phyloP scores from a whole-genome alignment of 2,797 vertebrate species.

The Capromys pilorides region DNA sequence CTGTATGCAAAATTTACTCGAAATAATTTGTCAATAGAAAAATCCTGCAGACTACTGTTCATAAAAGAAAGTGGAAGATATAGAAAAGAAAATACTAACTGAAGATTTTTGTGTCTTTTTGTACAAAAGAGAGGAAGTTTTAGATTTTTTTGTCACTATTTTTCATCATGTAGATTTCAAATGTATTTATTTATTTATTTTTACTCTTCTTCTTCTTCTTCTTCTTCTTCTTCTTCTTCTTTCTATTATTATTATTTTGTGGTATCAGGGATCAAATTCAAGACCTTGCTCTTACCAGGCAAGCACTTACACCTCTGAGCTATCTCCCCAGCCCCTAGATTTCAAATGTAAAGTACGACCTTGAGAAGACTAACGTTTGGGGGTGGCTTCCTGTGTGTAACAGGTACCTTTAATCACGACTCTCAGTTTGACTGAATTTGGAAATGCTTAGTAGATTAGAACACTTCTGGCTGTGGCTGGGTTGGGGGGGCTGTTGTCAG shows the following conservation, averaged over 20 bases:
- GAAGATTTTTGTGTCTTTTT: not conserved
- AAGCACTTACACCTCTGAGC: too few species aligned
- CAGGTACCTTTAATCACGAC: not conserved
- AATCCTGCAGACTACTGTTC: not conserved
- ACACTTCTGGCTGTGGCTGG: not conserved
- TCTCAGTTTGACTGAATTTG: not conserved
- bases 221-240: too few species aligned
- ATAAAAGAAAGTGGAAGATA: not conserved
- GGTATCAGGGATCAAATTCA: too few species aligned
- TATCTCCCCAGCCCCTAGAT: not conserved
- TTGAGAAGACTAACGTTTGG: not conserved
- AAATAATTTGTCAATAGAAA: conserved; percentile 5
- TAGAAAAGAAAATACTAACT: conserved; percentile 27
- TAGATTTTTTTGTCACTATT: not conserved
- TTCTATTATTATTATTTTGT: too few species aligned
- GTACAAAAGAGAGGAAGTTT: not conserved
- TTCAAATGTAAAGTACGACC: not conserved
- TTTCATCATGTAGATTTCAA: not conserved
- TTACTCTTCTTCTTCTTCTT: too few species aligned
- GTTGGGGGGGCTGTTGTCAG: not conserved
- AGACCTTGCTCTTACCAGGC: too few species aligned
- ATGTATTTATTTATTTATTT: not conserved
- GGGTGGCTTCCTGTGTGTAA: conserved; percentile 21
- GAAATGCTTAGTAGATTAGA: not conserved
- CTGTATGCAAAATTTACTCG: conserved; percentile 28